These are phyloP conservation scores for Pogoniulus pusillus DNA, from an alignment of 2,797 vertebrate species.

Conservation along the genomic window DNA sequence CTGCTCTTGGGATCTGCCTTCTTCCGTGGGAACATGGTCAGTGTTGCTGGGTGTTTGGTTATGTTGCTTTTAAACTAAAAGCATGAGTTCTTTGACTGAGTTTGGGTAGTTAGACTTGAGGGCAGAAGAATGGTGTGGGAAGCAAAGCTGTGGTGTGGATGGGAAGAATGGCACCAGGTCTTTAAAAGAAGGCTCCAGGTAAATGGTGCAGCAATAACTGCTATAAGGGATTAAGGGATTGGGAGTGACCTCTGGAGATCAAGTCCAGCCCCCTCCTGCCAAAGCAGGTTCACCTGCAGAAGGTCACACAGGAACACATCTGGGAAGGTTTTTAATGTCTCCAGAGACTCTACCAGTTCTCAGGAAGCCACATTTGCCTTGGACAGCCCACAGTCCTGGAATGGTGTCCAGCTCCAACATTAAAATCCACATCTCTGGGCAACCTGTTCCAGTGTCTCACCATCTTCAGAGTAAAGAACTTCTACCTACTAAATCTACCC, in stretches of 20 bases:
- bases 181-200: not conserved
- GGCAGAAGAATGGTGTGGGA: not conserved
- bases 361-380: not conserved
- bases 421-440: not conserved
- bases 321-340: too few relatives aligned
- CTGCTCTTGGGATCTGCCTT: not conserved
- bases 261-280: too few relatives aligned
- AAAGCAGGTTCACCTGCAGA: too few relatives aligned
- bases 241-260: too few relatives aligned
- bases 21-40: fast-evolving
- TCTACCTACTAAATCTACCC: too few relatives aligned
- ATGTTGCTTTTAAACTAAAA: not conserved
- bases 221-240: not conserved
- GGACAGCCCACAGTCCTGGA: not conserved
- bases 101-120: not conserved
- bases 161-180: not conserved
- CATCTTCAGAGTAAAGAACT: too few relatives aligned
- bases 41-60: not conserved
- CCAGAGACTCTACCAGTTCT: too few relatives aligned
- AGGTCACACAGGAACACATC: too few relatives aligned
- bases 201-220: not conserved
- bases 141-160: not conserved
- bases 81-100: not conserved
- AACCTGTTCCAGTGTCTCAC: too few relatives aligned
- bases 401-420: fast-evolving